These are phyloP conservation scores for Bembecia ichneumoniformis DNA, from an alignment of 2,888 invertebrate genomes.

Conservation along the genomic window DNA sequence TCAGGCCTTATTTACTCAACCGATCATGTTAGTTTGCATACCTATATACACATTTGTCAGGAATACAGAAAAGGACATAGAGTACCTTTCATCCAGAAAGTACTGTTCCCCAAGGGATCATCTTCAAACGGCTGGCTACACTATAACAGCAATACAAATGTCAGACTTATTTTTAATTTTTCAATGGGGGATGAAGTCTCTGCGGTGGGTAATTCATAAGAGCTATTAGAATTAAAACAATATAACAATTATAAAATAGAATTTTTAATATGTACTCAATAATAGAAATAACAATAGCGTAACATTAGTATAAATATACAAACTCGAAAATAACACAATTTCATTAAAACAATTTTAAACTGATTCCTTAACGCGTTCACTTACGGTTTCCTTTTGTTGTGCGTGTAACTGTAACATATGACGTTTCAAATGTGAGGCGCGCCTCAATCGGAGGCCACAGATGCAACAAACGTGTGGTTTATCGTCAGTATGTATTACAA, in stretches of 20 bases:
- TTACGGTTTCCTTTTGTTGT: background rate
- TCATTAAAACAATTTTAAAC: background rate
- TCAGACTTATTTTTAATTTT: too few relatives aligned
- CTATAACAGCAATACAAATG: too few relatives aligned
- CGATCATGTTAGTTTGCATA: too few relatives aligned
- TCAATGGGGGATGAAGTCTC: too few relatives aligned
- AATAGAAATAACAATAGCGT: background rate
- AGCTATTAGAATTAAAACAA: too few relatives aligned
- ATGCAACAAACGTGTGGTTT: constrained; percentile 48
- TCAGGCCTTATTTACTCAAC: too few relatives aligned
- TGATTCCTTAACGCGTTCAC: background rate
- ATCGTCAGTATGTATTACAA: constrained; percentile 48
- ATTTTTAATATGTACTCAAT: background rate
- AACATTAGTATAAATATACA: background rate
- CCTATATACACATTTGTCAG: too few relatives aligned
- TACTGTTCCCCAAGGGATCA: too few relatives aligned
- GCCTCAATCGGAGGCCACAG: constrained; percentile 49
- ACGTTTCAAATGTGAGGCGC: constrained; percentile 55
- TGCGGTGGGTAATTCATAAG: too few relatives aligned
- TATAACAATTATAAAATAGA: background rate
- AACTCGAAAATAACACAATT: background rate
- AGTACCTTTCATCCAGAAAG: too few relatives aligned
- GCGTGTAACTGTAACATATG: constrained; percentile 26
- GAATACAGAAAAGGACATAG: too few relatives aligned
- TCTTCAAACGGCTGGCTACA: too few relatives aligned